Evolutionary conservation across 2,888 invertebrate species (phyloP), one percentile per base, ranked within the genome.

Genomic region (Latrodectus elegans): DNA sequence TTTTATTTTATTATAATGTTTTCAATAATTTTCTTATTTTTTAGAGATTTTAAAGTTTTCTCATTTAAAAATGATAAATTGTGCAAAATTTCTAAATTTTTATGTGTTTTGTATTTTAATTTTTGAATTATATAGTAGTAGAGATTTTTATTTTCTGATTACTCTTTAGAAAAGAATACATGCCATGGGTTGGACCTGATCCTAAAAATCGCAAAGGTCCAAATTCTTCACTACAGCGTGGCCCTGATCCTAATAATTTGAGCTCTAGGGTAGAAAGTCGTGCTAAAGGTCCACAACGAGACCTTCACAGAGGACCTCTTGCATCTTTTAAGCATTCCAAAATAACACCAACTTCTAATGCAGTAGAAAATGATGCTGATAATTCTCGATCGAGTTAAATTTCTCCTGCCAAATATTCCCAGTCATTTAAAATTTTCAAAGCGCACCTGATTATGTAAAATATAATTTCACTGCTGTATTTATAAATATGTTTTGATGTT

Each of bases 181-280:
- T 90, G 76, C 90, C 90, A 26, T 90, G 90, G 90, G 85, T 79
- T 64, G 90, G 90, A 9, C 89, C 90, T 64, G 90, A 90, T 73
- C 84, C 90, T 12, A 89, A 90, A 38, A 90, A 90, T 60, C 74
- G 72, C 55, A 89, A 86, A 68, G 90, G 90, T 14, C 90, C 90
- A 4, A 80, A 89, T 81, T 15, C 86, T 14, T 74, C 83, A 11
- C 52, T 88, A 12, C 73, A 65, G 12, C 77, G 76, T 22, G 89
- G 89, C 11, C 89, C 89, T 12, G 88, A 89, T 72, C 80, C 89
- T 15, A 89, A 26, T 22, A 89, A 89, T 51, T 51, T 89, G 68
- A 75, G 79, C 4, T 74, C 55, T 17, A 88, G 78, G 68, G 52
- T 49, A 11, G 88, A 89, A 82, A 78, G 72, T 53, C 68, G 84